Base-by-base conservation (phyloP, 2,888 invertebrate genomes). In the Rhingia rostrata region DNA sequence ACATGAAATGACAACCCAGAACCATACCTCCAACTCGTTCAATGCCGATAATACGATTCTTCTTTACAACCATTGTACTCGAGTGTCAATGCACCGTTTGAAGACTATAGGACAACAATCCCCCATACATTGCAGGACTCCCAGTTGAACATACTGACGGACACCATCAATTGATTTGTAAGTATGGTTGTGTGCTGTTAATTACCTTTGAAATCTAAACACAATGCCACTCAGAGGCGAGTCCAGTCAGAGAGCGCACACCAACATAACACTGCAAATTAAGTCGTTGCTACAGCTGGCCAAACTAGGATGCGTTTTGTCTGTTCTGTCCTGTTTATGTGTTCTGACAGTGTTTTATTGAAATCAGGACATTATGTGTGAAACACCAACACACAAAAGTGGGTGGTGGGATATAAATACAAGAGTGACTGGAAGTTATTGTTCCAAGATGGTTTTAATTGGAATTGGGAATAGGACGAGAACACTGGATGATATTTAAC, bases 201-300 rank as follows among this genome's bases (percentile, higher is more conserved):
- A 61, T 61, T 61, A 45, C 60, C 45, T 60, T 45, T 9, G n/a
- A 53, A 53, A 35, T 53, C 35, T 35, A 53, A 22, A 22, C 35
- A 53, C 53, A 56, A 35, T 9, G 10, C 37, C 37, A 37, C 9
- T 56, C 9, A 54, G 9, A 39, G 37, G 22, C 37, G n/a, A n/a
- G n/a, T n/a, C 10, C 5, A 4, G 10, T n/a, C n/a, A n/a, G 6
- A 4, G 14, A 12, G 12, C n/a, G 12, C n/a, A 61, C 33, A 33
- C 41, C 4, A 30, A 58, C 58, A 58, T 30, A 30, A 6, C 32
- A 45, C 12, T n/a, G 6, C 12, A 41, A 41, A 22, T 22, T 2
- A 22, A 22, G 22, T 22, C 22, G 33, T 32, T 30, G 22, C 3
- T n/a, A 0, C 32, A 22, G 22, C n/a, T 14, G 9, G 9, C 43